These are phyloP conservation scores for Colinus virginianus DNA, from an alignment of 2,113 vertebrate genomes.

Conservation along the genomic window DNA sequence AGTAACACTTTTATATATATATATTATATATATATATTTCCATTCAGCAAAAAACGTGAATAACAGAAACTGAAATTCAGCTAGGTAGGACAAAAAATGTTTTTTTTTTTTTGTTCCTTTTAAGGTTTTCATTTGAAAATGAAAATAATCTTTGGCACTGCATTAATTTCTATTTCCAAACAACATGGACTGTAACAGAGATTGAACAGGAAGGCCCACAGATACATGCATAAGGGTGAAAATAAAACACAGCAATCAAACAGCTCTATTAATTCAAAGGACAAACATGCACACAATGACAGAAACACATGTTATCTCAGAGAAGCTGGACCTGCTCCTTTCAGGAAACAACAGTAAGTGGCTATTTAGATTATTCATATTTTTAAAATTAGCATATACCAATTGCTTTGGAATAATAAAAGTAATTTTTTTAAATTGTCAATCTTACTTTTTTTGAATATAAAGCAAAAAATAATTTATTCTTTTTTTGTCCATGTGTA, in stretches of 20 bases:
- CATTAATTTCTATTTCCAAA: background rate
- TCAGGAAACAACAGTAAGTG: background rate
- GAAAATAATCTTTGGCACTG: constrained; percentile 11
- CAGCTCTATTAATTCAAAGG: background rate
- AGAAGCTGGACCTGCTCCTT: constrained; percentile 75
- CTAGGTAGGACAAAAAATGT: background rate
- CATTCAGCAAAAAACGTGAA: background rate
- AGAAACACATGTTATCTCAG: constrained; percentile 67
- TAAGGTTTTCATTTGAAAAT: constrained; percentile 53
- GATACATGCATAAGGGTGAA: constrained; percentile 50
- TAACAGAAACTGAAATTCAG: background rate
- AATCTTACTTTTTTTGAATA: background rate
- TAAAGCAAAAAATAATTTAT: background rate
- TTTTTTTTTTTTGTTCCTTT: background rate
- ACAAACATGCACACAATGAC: constrained; percentile 69
- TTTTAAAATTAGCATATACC: background rate
- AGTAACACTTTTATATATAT: background rate
- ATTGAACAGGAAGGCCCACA: background rate
- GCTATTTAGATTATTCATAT: background rate
- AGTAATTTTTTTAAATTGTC: background rate
- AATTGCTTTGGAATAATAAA: background rate
- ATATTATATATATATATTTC: background rate
- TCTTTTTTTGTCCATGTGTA: background rate
- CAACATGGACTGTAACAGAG: background rate
- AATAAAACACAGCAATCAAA: constrained; percentile 1